phyloP scores from a whole-genome alignment of 2,113 vertebrate species.

The Scalopus aquaticus region DNA sequence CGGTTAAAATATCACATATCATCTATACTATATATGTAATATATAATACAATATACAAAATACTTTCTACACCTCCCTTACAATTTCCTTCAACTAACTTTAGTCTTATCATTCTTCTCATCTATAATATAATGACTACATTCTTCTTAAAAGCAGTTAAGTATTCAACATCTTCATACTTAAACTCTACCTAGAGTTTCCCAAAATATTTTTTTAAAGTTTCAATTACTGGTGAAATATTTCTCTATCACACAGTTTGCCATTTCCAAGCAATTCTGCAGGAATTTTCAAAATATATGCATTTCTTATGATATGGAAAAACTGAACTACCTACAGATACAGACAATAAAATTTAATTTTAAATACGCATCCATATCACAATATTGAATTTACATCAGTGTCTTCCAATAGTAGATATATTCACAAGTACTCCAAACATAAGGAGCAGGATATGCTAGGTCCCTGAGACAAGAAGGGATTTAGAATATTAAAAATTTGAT shows the following conservation, averaged over 20 bases:
- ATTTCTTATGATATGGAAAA: background rate
- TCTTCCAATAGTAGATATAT: background rate
- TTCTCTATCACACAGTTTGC: background rate
- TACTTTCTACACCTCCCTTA: constrained; percentile 12
- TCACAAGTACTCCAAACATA: background rate
- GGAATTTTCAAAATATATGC: constrained; percentile 49
- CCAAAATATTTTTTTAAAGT: background rate
- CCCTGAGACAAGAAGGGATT: background rate
- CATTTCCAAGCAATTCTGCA: constrained; percentile 32
- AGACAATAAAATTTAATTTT: constrained; percentile 59
- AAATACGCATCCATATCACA: background rate
- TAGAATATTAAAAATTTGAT: background rate
- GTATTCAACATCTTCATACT: constrained; percentile 45
- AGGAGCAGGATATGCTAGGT: background rate
- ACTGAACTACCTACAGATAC: background rate
- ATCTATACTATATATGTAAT: background rate
- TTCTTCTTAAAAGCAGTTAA: background rate
- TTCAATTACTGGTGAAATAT: constrained; percentile 56
- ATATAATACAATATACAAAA: background rate
- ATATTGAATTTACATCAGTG: background rate
- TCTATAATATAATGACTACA: constrained; percentile 26
- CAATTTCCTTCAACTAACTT: background rate
- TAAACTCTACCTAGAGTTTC: constrained; percentile 13
- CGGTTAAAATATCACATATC: background rate
- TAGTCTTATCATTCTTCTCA: background rate